Evolutionary conservation across 2,797 vertebrate species (phyloP), one percentile per base, ranked within the genome.

Genomic region (Kryptopterus vitreolus): DNA sequence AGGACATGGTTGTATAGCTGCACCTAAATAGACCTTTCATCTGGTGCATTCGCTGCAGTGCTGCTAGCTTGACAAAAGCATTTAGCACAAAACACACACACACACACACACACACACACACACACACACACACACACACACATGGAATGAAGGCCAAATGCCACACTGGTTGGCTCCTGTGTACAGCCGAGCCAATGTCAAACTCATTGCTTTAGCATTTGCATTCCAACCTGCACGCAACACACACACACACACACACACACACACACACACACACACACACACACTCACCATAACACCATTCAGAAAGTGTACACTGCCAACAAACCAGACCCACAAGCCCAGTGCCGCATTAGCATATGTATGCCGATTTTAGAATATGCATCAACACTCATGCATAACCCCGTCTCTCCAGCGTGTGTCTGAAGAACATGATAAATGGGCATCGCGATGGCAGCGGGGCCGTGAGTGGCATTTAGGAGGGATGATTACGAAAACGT

Each of bases 131-230:
- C 29, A 62, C 15, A 62, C 59, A 62, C 57, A 61, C 58, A 31
- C 6, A 43, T 58, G 66, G 66, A n/a, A 70, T 31, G 24, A 26
- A 16, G 33, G 43, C 73, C 76, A 33, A 76, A 53, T 90, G 89
- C 88, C 90, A 90, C 84, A 91, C 86, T 88, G 77, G 38, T 43
- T 43, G 38, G 38, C 38, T 43, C 84, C 15, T 76, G 89, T 90
- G 6, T 74, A 92, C 91, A 90, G 87, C 77, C 84, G 83, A 77
- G 87, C 89, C 88, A 91, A 88, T 92, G 91, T 93, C 90, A 92
- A 89, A 92, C 85, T 90, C 86, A 90, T 92, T 92, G 89, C 71
- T 71, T 52, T 75, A 0, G 1, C 6, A 35, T n/a, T 78, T 52
- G 53, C 61, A 75, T 63, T 85, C 69, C 61, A 61, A 46, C 20